Base-by-base conservation (phyloP, 2,797 vertebrate genomes). In the Sternarchorhynchus goeldii region DNA sequence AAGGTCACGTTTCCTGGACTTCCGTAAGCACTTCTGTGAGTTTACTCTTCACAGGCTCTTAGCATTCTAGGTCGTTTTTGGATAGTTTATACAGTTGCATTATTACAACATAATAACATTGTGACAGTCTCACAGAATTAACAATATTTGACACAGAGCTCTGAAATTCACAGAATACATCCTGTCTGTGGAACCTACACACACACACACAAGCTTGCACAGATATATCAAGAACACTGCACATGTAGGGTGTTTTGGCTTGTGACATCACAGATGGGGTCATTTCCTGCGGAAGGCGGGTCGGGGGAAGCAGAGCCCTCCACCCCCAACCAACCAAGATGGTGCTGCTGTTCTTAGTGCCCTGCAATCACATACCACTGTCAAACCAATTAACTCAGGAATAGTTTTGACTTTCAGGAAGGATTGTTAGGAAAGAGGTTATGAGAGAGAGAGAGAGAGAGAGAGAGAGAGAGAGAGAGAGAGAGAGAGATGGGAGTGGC, bases 281-380 rank as follows among this genome's bases (percentile, higher is more conserved):
- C 88, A 90, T 93, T 92, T 93, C 92, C 92, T 91, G 90, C 53
- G 87, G 85, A 91, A 89, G 89, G 67, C 83, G 36, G 62, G 70
- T 67, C 62, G 45, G 76, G 45, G 10, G 25, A 25, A 25, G 25
- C 25, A 25, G 25, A 25, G 70, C 18, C 25, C 1, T 50, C 41
- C 16, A 59, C 36, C 63, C 14, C n/a, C 17, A 14, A 39, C 36
- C 56, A 25, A 25, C 39, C 5, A 59, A 81, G 66, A 45, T 20
- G 29, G 55, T 84, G 21, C 79, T 87, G 84, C 82, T 86, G 85
- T 87, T 88, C 83, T 85, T 88, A 88, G 85, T 81, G 16, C 73
- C 83, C 69, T 82, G 75, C 53, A 86, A 78, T 86, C 77, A 59
- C 87, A 83, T 82, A 87, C 83, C 85, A 89, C 80, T 82, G 82